These are phyloP conservation scores for Oikopleura dioica DNA, from an alignment of 23 tunicate species.

Conservation along the genomic window DNA sequence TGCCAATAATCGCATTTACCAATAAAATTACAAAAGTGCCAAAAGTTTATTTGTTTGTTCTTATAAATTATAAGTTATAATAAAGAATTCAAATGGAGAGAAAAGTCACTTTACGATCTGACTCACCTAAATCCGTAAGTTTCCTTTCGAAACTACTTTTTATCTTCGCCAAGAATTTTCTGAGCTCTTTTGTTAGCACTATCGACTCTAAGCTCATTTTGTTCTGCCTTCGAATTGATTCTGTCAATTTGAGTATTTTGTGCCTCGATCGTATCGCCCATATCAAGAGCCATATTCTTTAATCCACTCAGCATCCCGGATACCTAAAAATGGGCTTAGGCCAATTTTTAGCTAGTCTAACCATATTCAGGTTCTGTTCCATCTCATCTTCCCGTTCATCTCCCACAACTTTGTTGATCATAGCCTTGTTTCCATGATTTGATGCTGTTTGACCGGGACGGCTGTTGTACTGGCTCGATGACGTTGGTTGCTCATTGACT, in stretches of 20 bases:
- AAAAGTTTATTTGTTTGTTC: conserved; percentile 16
- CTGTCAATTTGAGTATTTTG: conserved; percentile 13
- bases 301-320: neutral
- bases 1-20: conserved; percentile 11
- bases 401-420: neutral
- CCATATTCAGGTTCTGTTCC: conserved; percentile 4
- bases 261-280: conserved; percentile 3
- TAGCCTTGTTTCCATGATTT: neutral
- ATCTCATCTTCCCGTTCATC: conserved; percentile 12
- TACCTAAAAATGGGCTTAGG: neutral
- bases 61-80: conserved; percentile 12
- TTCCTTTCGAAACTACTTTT: too few relatives aligned
- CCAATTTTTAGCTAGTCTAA: neutral
- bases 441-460: too few relatives aligned
- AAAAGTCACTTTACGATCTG: too few relatives aligned
- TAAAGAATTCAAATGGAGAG: too few relatives aligned
- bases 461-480: too few relatives aligned
- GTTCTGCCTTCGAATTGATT: neutral
- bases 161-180: neutral
- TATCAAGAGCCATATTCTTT: conserved; percentile 9
- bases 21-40: conserved; percentile 9
- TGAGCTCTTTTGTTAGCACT: neutral
- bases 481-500: too few relatives aligned
- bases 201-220: conserved; percentile 3
- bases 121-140: too few relatives aligned